Percentiles rank a stretch among this genome's conserved stretches.
Evolutionary conservation across 1,140 invertebrate species (phyloP).

Genomic region (Drosophila nebulosa): DNA sequence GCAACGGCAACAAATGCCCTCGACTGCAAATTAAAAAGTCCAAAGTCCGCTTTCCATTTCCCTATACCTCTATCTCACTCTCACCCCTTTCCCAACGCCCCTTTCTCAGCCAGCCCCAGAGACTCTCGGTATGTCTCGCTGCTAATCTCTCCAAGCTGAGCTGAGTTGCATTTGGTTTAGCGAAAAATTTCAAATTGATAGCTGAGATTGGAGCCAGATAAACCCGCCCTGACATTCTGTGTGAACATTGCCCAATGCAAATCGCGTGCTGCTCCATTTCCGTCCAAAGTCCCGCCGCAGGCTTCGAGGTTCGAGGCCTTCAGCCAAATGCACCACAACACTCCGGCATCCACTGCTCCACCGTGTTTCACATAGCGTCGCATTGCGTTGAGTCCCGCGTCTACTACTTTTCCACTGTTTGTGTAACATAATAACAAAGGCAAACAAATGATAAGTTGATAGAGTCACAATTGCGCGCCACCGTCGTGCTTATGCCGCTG

Average conservation of each 20-base stretch:
- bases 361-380: neutral
- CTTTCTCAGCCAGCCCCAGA: too few relatives aligned
- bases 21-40: conserved; percentile 68
- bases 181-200: conserved; percentile 75
- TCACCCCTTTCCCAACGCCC: too few relatives aligned
- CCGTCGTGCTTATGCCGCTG: conserved; percentile 7
- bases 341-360: too few relatives aligned
- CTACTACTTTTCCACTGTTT: conserved; percentile 54
- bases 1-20: conserved; percentile 54
- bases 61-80: neutral
- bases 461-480: conserved; percentile 64
- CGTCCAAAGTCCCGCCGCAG: conserved; percentile 15
- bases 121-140: too few relatives aligned
- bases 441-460: conserved; percentile 78
- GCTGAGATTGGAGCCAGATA: conserved; percentile 65
- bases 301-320: neutral
- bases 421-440: conserved; percentile 76
- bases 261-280: conserved; percentile 68
- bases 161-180: conserved; percentile 12
- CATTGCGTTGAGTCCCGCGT: neutral
- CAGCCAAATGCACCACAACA: neutral
- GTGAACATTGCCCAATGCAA: conserved; percentile 61
- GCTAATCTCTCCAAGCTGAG: conserved; percentile 61
- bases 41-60: conserved; percentile 18
- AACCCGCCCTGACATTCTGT: conserved; percentile 47